Base-by-base conservation (phyloP, 1,140 invertebrate genomes). In the Bombus waltoni region DNA sequence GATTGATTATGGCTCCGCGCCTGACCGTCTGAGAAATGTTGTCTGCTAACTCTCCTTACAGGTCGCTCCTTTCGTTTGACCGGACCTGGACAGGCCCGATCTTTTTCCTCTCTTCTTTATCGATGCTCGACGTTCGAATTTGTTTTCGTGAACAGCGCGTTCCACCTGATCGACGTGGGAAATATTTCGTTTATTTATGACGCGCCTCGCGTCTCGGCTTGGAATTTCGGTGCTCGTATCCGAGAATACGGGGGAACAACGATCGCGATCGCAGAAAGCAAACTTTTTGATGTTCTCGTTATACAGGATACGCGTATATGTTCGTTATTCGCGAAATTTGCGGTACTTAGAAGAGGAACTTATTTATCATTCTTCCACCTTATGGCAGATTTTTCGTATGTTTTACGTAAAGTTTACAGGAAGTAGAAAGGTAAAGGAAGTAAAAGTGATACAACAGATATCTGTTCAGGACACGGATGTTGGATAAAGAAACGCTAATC, bases 1-100 rank as follows among this genome's bases (percentile, higher is more conserved):
- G 90, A 91, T 91, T 90, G 90, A 91, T 91, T 90, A 88, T 91
- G 89, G 89, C 78, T 81, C 66, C 72, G 76, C 82, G 88, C 79
- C 86, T 72, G 79, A 73, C 66, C 81, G 83, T 65, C 88, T 90
- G 89, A 90, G 89, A 90, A 90, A 90, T 85, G 82, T 86, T 86
- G 78, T 76, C 73, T 78, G 70, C 76, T 83, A 62, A 68, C 87
- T 82, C 82, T 84, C 74, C 87, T 42, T 70, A 66, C 68, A 38
- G 77, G 40, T 40, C 81, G 76, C 35, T 86, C 62, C 82, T 82
- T 78, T 89, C 74, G 70, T 85, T 85, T 88, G 76, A 71, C 42
- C 53, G 80, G 53, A 57, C 44, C 71, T 68, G 83, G 87, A 90
- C 88, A 86, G 88, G 62, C 81, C 76, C 80, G 77, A 87, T 84